phyloP scores from a whole-genome alignment of 1,140 invertebrate species.

The Amphibalanus amphitrite region DNA sequence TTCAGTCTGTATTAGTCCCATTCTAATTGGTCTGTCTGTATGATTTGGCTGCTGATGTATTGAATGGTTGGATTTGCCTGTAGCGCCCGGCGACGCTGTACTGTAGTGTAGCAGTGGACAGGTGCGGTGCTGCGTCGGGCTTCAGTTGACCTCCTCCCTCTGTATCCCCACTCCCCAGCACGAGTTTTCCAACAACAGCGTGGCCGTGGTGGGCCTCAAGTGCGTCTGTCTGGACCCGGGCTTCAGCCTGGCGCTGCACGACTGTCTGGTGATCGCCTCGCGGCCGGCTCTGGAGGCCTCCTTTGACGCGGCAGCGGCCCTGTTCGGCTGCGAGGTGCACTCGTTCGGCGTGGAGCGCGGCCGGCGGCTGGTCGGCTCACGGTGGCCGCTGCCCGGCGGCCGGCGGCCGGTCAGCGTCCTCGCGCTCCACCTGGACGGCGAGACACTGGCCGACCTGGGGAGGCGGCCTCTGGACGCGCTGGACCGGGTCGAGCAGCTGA shows the following conservation, averaged over 20 bases:
- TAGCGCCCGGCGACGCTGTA: too few relatives aligned
- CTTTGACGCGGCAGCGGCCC: background rate
- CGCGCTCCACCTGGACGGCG: background rate
- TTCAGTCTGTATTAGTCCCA: too few relatives aligned
- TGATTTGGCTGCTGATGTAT: too few relatives aligned
- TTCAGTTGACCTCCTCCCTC: too few relatives aligned
- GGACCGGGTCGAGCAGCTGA: background rate
- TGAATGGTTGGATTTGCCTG: too few relatives aligned
- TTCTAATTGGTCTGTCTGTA: too few relatives aligned
- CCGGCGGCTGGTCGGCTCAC: background rate
- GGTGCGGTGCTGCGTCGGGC: too few relatives aligned
- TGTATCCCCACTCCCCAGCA: too few relatives aligned
- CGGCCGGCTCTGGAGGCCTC: background rate
- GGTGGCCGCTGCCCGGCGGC: background rate
- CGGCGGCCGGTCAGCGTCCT: background rate
- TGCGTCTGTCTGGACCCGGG: background rate
- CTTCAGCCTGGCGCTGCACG: background rate
- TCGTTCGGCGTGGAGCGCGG: background rate
- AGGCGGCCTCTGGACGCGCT: background rate
- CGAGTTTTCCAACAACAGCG: conserved; percentile 78
- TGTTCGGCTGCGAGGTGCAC: background rate
- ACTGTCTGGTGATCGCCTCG: background rate
- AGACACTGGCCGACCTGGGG: background rate
- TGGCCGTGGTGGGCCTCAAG: conserved; percentile 40
- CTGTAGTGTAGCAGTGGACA: too few relatives aligned